Conservation (phyloP, 2,113 vertebrate genomes). For the Heterochromis multidens region DNA sequence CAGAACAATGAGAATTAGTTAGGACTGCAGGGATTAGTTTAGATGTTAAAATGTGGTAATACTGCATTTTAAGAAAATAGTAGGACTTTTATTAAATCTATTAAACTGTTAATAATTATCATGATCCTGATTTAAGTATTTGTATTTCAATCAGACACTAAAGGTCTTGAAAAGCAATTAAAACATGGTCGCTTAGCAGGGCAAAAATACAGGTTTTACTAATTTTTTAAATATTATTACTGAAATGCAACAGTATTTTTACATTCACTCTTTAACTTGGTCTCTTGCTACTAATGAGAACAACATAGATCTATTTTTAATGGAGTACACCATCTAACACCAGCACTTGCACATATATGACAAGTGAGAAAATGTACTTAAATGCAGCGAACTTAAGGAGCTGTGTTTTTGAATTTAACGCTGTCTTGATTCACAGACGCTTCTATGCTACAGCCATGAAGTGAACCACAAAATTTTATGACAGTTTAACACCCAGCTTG, state of each 20-base stretch:
- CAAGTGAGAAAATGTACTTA: not conserved
- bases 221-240: not conserved
- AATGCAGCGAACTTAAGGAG: not conserved
- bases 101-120: not conserved
- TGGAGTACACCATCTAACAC: not conserved
- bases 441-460: not conserved
- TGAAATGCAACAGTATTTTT: not conserved
- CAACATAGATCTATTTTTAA: not conserved
- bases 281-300: not conserved
- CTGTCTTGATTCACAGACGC: not conserved
- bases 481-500: conserved; percentile 4
- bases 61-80: conserved; percentile 3
- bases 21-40: not conserved
- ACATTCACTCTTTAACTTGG: not conserved
- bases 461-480: conserved; percentile 7
- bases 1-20: conserved; percentile 5
- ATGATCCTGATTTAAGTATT: not conserved
- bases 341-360: not conserved
- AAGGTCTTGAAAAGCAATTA: not conserved
- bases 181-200: not conserved
- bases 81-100: not conserved
- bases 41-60: not conserved
- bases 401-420: not conserved
- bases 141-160: not conserved
- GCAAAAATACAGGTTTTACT: not conserved